Evolutionary conservation across 2,113 vertebrate species (phyloP), one percentile per base, ranked within the genome.

Genomic region (Hemiprocne comata): DNA sequence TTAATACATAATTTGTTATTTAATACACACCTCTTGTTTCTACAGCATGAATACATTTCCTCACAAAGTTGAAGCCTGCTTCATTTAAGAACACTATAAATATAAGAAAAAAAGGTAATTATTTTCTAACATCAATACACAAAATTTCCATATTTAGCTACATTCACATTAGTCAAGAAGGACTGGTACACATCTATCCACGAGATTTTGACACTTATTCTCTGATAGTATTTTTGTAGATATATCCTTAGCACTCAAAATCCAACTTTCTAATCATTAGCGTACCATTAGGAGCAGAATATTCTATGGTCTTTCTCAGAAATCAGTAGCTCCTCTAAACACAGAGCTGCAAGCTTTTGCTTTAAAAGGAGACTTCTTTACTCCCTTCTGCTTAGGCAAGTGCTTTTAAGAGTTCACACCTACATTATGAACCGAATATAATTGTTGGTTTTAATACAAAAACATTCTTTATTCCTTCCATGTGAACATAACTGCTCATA

Each of bases 1-100:
- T 10, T 11, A 91, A 40, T 10, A 84, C 3, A 14, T 20, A 46
- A 46, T 46, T 65, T 82, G 23, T 44, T 23, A 26, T 75, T 80
- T 48, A 81, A 90, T 80, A 93, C 97, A 91, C 42, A 98, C 99
- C 99, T 98, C 98, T 98, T 21, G 89, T 97, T 97, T 99, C 99
- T 91, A 99, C 99, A 94, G 99, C 98, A 94, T 98, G 97, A 81
- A 99, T 99, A 96, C 99, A 99, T 94, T 99, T 99, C 93, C 98
- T 99, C 53, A 99, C 98, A 17, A 99, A 99, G 98, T 99, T 99
- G 97, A 99, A 99, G 31, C 99, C 99, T 10, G 99, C 98, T 97
- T 99, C 99, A 93, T 99, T 99, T 97, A 99, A 98, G 95, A 98
- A 99, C 74, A 99, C 99, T 99, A 96, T 15, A 96, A 96, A 89